Conservation (phyloP, 64 coral and sea anemone species). For the Montipora capricornis region DNA sequence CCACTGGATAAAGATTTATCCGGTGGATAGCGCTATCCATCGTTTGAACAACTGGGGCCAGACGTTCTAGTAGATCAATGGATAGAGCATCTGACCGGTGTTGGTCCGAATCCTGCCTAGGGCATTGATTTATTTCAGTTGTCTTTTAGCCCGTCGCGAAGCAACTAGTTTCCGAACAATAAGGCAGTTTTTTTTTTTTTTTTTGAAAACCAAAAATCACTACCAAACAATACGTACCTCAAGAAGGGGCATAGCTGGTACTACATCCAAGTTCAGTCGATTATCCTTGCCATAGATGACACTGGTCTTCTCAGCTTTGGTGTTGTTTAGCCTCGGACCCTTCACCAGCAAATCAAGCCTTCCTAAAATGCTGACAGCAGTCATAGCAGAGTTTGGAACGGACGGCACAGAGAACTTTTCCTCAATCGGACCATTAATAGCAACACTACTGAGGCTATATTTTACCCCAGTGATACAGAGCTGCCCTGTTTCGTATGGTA, state of each 20-base stretch:
- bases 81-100: no score
- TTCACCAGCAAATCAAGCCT: constrained; percentile 72
- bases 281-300: constrained; percentile 81
- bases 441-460: constrained; percentile 90
- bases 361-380: constrained; percentile 88
- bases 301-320: constrained; percentile 85
- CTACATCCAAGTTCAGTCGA: constrained; percentile 81
- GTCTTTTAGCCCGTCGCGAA: no score
- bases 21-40: no score
- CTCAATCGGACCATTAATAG: constrained; percentile 88
- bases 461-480: constrained; percentile 91
- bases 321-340: constrained; percentile 88
- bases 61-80: no score
- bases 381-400: constrained; percentile 62
- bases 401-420: constrained; percentile 54
- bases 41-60: no score
- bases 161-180: no score
- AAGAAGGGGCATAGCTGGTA: constrained; percentile 83
- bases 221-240: constrained; percentile 54
- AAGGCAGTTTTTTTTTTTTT: no score
- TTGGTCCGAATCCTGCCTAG: no score
- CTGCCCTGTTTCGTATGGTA: constrained; percentile 71
- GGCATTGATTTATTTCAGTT: no score
- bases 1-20: no score
- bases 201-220: no score